phyloP scores from a whole-genome alignment of 2,797 vertebrate species.

The Rhodeus uyekii region DNA sequence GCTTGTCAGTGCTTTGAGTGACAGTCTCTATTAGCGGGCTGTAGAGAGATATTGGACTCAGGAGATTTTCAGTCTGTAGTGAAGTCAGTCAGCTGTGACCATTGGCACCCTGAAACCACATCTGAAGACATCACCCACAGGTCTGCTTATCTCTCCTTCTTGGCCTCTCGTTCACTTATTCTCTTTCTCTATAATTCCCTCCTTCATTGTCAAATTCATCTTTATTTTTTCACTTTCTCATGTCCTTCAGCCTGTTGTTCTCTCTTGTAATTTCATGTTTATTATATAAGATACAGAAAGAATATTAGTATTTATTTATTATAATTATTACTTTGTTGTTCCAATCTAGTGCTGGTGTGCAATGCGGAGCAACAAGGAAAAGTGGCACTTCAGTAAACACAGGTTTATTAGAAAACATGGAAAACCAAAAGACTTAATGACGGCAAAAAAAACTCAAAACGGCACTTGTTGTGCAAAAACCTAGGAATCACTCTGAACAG shows the following conservation, averaged over 20 bases:
- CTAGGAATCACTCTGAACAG: no score
- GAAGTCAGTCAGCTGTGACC: constrained; percentile 41
- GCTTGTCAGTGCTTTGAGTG: constrained; percentile 34
- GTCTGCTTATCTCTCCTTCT: constrained; percentile 9
- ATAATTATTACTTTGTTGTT: no score
- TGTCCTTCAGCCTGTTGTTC: background rate
- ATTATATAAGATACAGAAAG: background rate
- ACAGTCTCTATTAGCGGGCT: constrained; percentile 42
- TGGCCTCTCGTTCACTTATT: background rate
- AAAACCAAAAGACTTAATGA: no score
- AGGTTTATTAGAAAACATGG: no score
- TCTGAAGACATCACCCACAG: constrained; percentile 32
- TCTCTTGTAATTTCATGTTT: background rate
- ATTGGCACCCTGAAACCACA: constrained; percentile 10
- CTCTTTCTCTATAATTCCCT: constrained; percentile 3
- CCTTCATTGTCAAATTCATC: background rate
- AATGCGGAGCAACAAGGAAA: no score
- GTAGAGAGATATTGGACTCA: constrained; percentile 34
- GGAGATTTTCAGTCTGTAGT: constrained; percentile 36
- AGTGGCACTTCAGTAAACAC: no score
- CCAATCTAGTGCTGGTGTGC: no score
- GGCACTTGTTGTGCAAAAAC: no score
- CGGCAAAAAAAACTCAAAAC: no score
- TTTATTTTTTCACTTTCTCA: background rate
- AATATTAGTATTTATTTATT: no score